Evolutionary conservation across 2,113 vertebrate species (phyloP).

Genomic region (Oryzias celebensis): DNA sequence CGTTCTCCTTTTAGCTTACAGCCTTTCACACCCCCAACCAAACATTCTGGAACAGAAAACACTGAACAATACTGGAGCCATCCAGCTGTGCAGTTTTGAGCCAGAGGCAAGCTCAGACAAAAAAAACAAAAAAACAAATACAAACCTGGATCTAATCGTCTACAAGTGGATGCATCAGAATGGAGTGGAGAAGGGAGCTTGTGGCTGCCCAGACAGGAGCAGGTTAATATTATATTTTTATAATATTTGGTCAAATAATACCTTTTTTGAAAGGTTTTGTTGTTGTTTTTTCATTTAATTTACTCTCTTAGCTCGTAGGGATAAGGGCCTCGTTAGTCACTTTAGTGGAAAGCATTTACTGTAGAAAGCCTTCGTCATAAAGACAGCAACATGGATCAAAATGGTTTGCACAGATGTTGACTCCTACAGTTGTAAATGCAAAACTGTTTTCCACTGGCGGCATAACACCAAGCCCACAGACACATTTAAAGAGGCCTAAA

Average conservation of each 20-base stretch:
- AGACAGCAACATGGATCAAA: conserved; percentile 23
- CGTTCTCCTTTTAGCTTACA: no score
- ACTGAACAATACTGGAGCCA: no score
- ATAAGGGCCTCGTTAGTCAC: background rate
- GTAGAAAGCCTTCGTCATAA: conserved; percentile 45
- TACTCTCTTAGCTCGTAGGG: background rate
- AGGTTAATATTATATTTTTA: background rate
- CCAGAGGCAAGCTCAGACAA: no score
- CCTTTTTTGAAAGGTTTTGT: background rate
- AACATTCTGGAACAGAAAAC: no score
- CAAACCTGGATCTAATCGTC: no score
- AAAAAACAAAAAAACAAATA: no score
- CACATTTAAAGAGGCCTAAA: conserved; percentile 29
- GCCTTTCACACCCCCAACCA: no score
- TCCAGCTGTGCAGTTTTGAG: no score
- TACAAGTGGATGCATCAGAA: no score
- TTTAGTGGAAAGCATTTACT: conserved; percentile 19
- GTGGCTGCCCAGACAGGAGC: no score
- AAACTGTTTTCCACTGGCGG: conserved; percentile 54
- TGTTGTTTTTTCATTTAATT: background rate
- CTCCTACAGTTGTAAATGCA: conserved; percentile 37
- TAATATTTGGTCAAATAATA: background rate
- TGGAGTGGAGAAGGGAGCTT: no score
- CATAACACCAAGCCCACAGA: conserved; percentile 62
- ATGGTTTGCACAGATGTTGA: conserved; percentile 58